Evolutionary conservation across 1,140 invertebrate species (phyloP).

Genomic region (Augochlora pura): DNA sequence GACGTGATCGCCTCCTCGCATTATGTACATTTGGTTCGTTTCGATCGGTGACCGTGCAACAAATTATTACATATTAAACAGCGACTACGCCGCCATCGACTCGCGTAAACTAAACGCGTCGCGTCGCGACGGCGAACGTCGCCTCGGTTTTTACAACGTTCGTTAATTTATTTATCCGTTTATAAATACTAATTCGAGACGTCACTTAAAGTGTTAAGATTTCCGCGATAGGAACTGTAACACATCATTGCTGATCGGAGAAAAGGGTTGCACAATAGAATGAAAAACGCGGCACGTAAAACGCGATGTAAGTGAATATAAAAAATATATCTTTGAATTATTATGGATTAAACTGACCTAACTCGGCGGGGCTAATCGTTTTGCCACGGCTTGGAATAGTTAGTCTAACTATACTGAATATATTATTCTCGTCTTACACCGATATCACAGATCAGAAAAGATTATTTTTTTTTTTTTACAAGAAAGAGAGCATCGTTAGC

Average conservation of each 20-base stretch:
- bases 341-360: slow-evolving; percentile 4
- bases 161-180: background rate
- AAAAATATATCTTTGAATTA: slow-evolving; percentile 1
- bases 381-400: background rate
- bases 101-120: background rate
- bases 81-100: background rate
- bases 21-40: slow-evolving; percentile 15
- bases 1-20: background rate
- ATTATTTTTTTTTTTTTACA: slow-evolving; percentile 3
- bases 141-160: background rate
- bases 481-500: background rate
- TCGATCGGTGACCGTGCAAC: background rate
- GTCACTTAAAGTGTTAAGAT: background rate
- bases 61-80: no score
- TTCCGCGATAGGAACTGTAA: background rate
- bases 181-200: background rate
- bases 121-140: no score
- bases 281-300: background rate
- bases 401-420: slow-evolving; percentile 15
- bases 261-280: background rate
- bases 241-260: background rate
- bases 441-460: slow-evolving; percentile 37
- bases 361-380: no score
- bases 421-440: slow-evolving; percentile 8
- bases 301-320: background rate